Conservation (phyloP, 1,140 invertebrate genomes). For the Hetaerina americana region DNA sequence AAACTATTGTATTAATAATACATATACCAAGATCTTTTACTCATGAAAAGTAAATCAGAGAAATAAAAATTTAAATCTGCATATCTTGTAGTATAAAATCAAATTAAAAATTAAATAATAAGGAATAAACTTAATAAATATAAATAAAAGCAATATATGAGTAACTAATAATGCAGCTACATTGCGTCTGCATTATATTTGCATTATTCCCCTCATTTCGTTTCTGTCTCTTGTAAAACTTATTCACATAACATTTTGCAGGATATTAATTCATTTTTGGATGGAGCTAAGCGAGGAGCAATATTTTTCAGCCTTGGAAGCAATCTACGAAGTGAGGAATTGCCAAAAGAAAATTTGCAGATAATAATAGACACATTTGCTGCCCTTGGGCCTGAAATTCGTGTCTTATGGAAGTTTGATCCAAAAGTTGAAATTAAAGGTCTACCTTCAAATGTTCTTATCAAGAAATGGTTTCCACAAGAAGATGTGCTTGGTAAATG, state of each 20-base stretch:
- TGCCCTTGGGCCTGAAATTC: slow-evolving; percentile 33
- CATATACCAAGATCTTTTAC: too few species aligned
- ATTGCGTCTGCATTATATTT: too few species aligned
- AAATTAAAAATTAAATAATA: too few species aligned
- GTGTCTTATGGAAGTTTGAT: slow-evolving; percentile 52
- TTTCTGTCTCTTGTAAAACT: too few species aligned
- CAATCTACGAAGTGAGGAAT: slow-evolving; percentile 36
- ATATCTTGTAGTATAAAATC: too few species aligned
- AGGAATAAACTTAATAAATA: too few species aligned
- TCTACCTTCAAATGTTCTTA: slow-evolving; percentile 42
- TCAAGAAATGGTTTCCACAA: slow-evolving; percentile 54
- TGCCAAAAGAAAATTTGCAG: slow-evolving; percentile 33
- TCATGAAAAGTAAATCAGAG: too few species aligned
- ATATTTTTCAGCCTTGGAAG: slow-evolving; percentile 49
- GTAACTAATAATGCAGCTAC: too few species aligned
- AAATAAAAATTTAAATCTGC: too few species aligned
- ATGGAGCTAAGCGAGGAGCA: slow-evolving; percentile 31
- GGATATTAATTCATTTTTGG: slow-evolving; percentile 19
- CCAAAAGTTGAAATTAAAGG: slow-evolving; percentile 38
- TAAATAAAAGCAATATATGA: too few species aligned
- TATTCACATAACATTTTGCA: slow-evolving; percentile 5
- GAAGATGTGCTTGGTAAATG: slow-evolving; percentile 48
- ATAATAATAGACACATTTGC: slow-evolving; percentile 38
- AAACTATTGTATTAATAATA: too few species aligned
- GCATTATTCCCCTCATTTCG: too few species aligned